Base-by-base conservation (phyloP, 2,888 invertebrate species). In the Eristalinus aeneus region DNA sequence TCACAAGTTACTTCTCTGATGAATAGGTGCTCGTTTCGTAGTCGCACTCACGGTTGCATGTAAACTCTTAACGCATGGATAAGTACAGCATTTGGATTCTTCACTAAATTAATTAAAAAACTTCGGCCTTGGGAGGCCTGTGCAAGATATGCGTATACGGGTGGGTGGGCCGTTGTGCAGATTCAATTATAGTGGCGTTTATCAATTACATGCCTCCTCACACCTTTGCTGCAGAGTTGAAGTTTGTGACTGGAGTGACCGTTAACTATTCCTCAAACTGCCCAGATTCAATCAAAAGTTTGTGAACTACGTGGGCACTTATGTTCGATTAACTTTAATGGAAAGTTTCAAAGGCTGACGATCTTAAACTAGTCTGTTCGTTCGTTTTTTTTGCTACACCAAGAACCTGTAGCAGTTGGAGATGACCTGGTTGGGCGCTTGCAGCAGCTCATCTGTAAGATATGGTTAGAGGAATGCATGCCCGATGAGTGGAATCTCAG, bases 71-170 rank as follows among this genome's bases (percentile, higher is more conserved):
- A 46, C 46, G 16, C 46, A 16, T 46, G 16, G 16, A 2, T 46
- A 16, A 46, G 16, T 46, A 16, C 8, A 2, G 46, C 16, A 8
- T 16, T 46, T 46, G 46, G 46, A 46, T 16, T 16, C 46, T 46
- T 46, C 46, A n/a, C 16, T 46, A 64, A 77, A 64, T 39, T 64
- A 71, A 71, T 77, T 71, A 77, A 36, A 76, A 76, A n/a, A 60
- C 46, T 67, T 31, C 22, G 8, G 9, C 46, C 16, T 46, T 16
- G 46, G 16, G 46, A 39, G 39, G 39, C 6, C n/a, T 12, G 4
- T 12, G n/a, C 39, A 5, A 16, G 4, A 16, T 5, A 1, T 6
- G 5, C 12, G 1, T 11, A n/a, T 16, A n/a, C 16, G 8, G 16
- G 27, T 27, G 27, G 16, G 16, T 16, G 16, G 46, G n/a, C 1